phyloP scores from a whole-genome alignment of 2,113 vertebrate genomes.

The Ctenodactylus gundi region DNA sequence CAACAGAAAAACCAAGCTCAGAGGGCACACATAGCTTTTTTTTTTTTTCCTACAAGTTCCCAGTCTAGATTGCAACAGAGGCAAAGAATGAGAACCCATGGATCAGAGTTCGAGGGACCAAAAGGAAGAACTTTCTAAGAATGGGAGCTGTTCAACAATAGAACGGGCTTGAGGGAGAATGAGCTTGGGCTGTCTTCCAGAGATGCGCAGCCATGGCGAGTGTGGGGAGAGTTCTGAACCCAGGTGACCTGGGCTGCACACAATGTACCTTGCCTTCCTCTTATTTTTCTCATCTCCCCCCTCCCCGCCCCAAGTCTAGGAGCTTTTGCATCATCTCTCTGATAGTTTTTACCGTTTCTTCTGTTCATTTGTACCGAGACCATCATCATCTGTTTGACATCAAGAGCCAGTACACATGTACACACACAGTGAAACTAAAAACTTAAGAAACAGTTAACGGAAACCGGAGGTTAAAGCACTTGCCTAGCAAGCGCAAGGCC shows the following conservation, averaged over 20 bases:
- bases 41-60: not conserved
- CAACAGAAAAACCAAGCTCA: not conserved
- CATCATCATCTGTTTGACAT: not conserved
- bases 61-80: not conserved
- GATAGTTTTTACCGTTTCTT: not conserved
- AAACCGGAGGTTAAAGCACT: too few relatives aligned
- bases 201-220: not conserved
- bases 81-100: not conserved
- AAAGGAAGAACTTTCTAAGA: not conserved
- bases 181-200: not conserved
- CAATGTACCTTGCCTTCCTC: too few relatives aligned
- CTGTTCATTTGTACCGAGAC: not conserved
- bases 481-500: too few relatives aligned
- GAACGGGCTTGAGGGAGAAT: not conserved
- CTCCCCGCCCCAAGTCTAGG: too few relatives aligned
- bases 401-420: not conserved
- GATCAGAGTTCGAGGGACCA: not conserved
- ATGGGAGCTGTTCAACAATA: not conserved
- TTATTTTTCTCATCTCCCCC: too few relatives aligned
- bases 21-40: not conserved
- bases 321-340: not conserved
- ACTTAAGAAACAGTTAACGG: not conserved
- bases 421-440: not conserved
- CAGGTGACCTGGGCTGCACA: too few relatives aligned
- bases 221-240: not conserved